Conservation (phyloP, 2,113 vertebrate species). For the Cyphomyrus discorhynchus region DNA sequence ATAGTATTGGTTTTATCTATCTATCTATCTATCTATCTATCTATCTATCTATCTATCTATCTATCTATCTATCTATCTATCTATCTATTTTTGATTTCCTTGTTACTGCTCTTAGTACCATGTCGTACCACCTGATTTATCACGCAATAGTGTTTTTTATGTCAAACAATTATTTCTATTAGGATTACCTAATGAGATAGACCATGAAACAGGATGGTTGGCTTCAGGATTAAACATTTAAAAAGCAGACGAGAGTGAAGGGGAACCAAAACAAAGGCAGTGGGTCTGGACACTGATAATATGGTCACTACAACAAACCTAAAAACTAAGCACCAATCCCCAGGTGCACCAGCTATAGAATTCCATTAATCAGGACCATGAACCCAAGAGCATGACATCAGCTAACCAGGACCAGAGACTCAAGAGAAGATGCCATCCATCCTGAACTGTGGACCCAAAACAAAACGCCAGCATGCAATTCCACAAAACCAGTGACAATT, state of each 20-base stretch:
- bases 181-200: too few species aligned
- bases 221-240: background rate
- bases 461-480: background rate
- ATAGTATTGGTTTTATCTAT: too few species aligned
- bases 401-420: background rate
- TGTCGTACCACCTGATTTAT: too few species aligned
- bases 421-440: background rate
- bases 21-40: too few species aligned
- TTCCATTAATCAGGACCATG: background rate
- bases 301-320: background rate
- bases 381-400: background rate
- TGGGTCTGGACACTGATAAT: background rate
- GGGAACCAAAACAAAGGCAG: background rate
- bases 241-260: background rate
- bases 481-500: background rate
- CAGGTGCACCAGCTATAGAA: background rate
- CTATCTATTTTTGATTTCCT: too few species aligned
- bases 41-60: background rate
- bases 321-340: background rate
- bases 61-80: background rate
- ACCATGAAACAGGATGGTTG: background rate
- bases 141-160: too few species aligned
- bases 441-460: background rate
- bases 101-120: too few species aligned
- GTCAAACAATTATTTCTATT: too few species aligned